Conservation (phyloP, 2,113 vertebrate genomes). For the Percopsis transmontana region DNA sequence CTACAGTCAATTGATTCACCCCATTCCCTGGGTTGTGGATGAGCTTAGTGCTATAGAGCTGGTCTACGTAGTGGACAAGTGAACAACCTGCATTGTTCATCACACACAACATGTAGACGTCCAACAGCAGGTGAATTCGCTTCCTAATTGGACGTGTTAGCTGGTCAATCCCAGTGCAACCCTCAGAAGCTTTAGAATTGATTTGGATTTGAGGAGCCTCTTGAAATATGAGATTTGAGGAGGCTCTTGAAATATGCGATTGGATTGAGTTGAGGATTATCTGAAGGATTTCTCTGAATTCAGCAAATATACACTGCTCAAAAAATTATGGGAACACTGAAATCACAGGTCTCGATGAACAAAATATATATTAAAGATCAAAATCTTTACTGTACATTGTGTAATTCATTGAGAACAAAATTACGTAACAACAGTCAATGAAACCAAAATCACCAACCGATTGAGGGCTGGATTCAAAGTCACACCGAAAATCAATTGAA, state of each 20-base stretch:
- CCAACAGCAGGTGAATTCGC: slow-evolving; percentile 2
- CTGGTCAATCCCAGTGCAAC: slow-evolving; percentile 11
- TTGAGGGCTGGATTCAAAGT: too few species aligned
- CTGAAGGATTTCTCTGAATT: not conserved
- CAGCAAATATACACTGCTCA: too few species aligned
- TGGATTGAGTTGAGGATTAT: not conserved
- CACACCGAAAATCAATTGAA: too few species aligned
- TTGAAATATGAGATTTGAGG: not conserved
- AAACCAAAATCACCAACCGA: too few species aligned
- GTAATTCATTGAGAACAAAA: too few species aligned
- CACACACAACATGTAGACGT: not conserved
- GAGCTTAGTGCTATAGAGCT: slow-evolving; percentile 8
- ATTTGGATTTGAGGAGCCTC: slow-evolving; percentile 5
- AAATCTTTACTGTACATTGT: too few species aligned
- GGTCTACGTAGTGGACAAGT: not conserved
- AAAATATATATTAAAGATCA: too few species aligned
- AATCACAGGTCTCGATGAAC: too few species aligned
- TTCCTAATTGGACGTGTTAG: slow-evolving; percentile 13
- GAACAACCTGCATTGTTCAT: not conserved
- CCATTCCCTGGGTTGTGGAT: slow-evolving; percentile 5
- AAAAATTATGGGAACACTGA: too few species aligned
- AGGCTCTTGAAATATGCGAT: not conserved
- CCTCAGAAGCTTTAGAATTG: slow-evolving; percentile 11
- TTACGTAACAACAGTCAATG: too few species aligned
- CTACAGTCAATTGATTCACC: slow-evolving; percentile 42